Conservation (phyloP, 2,888 invertebrate species). For the Nomada lathburiana region DNA sequence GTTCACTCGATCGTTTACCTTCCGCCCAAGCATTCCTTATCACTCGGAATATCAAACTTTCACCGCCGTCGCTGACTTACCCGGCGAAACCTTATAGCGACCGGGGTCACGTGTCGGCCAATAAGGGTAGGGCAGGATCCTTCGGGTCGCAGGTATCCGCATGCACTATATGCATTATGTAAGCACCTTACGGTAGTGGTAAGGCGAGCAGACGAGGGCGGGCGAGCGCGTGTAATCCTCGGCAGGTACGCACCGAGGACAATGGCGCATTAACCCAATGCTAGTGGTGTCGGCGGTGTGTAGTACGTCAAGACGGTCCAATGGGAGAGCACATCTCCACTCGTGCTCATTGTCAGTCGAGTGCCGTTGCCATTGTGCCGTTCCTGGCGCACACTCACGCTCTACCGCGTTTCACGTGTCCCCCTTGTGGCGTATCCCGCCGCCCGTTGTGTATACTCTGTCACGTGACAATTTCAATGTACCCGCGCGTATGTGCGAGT, state of each 20-base stretch:
- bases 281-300: slow-evolving; percentile 39
- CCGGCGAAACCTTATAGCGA: neutral
- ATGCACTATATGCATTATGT: slow-evolving; percentile 39
- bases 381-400: slow-evolving; percentile 60
- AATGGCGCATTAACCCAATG: slow-evolving; percentile 73
- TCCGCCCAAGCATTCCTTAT: too few relatives aligned
- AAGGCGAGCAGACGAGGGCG: slow-evolving; percentile 52
- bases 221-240: slow-evolving; percentile 67
- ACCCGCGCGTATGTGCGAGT: slow-evolving; percentile 10
- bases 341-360: slow-evolving; percentile 71
- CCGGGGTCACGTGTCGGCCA: slow-evolving; percentile 24
- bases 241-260: slow-evolving; percentile 69
- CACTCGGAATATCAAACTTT: too few relatives aligned
- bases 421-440: slow-evolving; percentile 31
- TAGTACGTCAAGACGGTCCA: slow-evolving; percentile 66
- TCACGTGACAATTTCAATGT: slow-evolving; percentile 67
- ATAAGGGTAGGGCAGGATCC: slow-evolving; percentile 18
- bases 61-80: too few relatives aligned
- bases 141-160: slow-evolving; percentile 1
- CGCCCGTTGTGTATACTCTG: slow-evolving; percentile 32
- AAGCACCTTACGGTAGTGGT: slow-evolving; percentile 54
- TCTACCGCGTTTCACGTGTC: slow-evolving; percentile 63
- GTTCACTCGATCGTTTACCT: too few relatives aligned
- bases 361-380: slow-evolving; percentile 71
- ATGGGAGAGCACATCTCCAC: slow-evolving; percentile 69